These are phyloP conservation scores for Brachionus koreanus DNA, from an alignment of 1,140 invertebrate genomes.

Conservation along the genomic window DNA sequence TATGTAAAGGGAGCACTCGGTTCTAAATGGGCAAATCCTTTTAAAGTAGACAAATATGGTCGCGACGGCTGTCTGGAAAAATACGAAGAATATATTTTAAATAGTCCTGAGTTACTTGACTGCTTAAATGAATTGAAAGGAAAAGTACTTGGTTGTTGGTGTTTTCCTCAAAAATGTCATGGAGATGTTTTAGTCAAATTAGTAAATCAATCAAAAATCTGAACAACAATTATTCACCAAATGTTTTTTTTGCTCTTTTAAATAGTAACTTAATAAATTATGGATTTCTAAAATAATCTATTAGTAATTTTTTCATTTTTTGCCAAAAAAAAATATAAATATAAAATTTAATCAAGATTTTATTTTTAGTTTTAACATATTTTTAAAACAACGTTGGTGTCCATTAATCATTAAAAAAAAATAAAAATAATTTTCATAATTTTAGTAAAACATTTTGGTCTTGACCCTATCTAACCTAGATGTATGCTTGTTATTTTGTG, in stretches of 20 bases:
- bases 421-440: too few species aligned
- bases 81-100: constrained; percentile 26
- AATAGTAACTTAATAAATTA: too few species aligned
- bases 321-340: too few species aligned
- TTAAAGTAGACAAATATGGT: constrained; percentile 26
- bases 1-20: constrained; percentile 35
- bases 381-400: too few species aligned
- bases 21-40: constrained; percentile 44
- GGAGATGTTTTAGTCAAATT: constrained; percentile 30
- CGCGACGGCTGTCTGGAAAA: constrained; percentile 25
- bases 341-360: too few species aligned
- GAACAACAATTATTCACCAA: too few species aligned
- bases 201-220: background rate
- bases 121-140: background rate
- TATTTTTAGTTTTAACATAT: too few species aligned
- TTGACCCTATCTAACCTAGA: too few species aligned
- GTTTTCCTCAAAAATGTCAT: constrained; percentile 39
- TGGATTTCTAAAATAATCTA: too few species aligned
- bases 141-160: constrained; percentile 43
- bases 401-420: too few species aligned
- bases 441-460: too few species aligned
- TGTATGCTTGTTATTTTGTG: background rate
- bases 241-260: too few species aligned
- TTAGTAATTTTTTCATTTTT: background rate
- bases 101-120: background rate